Percentiles rank a stretch among this genome's conserved stretches.
Evolutionary conservation across 2,888 invertebrate genomes (phyloP).

Genomic region (Tinea trinotella): DNA sequence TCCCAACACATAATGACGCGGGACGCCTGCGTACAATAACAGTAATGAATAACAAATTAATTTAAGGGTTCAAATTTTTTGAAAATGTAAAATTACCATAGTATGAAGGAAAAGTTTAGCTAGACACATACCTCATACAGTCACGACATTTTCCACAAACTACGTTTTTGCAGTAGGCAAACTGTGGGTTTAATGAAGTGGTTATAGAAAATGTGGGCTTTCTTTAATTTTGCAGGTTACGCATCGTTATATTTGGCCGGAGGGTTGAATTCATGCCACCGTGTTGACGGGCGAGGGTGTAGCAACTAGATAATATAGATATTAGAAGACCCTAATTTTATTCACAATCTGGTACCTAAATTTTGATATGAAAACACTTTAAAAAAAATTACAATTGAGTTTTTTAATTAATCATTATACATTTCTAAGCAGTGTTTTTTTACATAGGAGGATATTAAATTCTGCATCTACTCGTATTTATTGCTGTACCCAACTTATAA

Average conservation of each 20-base stretch:
- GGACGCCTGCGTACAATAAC: neutral
- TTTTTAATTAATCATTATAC: no score
- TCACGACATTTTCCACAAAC: neutral
- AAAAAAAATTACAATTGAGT: no score
- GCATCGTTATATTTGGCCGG: no score
- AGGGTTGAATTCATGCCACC: no score
- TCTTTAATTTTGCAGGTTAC: neutral
- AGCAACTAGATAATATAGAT: no score
- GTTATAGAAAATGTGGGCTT: neutral
- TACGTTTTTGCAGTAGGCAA: neutral
- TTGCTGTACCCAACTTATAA: no score
- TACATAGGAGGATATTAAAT: no score
- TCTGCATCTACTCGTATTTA: no score
- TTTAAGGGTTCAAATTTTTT: neutral
- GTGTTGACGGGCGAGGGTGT: neutral
- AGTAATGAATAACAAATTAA: neutral
- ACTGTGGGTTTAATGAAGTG: neutral
- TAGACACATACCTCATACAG: neutral
- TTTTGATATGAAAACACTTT: no score
- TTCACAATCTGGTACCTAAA: no score
- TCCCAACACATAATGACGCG: neutral
- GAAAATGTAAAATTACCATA: neutral
- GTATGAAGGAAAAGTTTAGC: constrained; percentile 4
- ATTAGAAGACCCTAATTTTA: no score
- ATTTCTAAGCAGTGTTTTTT: no score